These are phyloP conservation scores for Elgaria multicarinata DNA, from an alignment of 2,113 vertebrate genomes.

Conservation along the genomic window DNA sequence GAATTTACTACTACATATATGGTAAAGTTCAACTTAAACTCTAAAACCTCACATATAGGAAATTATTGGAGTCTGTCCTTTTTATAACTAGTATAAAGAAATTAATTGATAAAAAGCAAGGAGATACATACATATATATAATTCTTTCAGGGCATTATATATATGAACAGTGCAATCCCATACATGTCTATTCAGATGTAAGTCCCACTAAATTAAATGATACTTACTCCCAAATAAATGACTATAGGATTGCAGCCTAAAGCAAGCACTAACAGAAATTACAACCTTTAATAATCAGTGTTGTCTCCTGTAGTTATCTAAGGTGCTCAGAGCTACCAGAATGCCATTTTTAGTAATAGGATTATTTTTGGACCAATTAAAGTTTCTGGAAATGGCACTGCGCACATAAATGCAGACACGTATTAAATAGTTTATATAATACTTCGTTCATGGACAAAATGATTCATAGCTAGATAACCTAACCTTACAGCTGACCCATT, in stretches of 20 bases:
- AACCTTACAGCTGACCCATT: constrained; percentile 21
- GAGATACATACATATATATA: constrained; percentile 9
- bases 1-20: constrained; percentile 46
- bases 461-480: constrained; percentile 57
- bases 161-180: not conserved
- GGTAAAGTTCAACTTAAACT: constrained; percentile 29
- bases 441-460: not conserved
- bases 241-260: not conserved
- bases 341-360: not conserved
- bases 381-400: not conserved
- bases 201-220: not conserved
- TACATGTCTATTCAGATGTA: not conserved
- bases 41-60: constrained; percentile 44
- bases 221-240: not conserved
- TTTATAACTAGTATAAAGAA: constrained; percentile 51
- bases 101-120: constrained; percentile 53
- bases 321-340: constrained; percentile 6
- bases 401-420: not conserved
- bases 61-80: constrained; percentile 39
- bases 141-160: constrained; percentile 29
- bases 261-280: constrained; percentile 36
- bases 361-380: not conserved
- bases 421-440: not conserved
- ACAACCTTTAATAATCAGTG: constrained; percentile 33
- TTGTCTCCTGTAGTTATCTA: constrained; percentile 8